Percentiles rank a stretch among this genome's conserved stretches.
phyloP scores from a whole-genome alignment of 2,113 vertebrate genomes.

The Microtus ochrogaster region DNA sequence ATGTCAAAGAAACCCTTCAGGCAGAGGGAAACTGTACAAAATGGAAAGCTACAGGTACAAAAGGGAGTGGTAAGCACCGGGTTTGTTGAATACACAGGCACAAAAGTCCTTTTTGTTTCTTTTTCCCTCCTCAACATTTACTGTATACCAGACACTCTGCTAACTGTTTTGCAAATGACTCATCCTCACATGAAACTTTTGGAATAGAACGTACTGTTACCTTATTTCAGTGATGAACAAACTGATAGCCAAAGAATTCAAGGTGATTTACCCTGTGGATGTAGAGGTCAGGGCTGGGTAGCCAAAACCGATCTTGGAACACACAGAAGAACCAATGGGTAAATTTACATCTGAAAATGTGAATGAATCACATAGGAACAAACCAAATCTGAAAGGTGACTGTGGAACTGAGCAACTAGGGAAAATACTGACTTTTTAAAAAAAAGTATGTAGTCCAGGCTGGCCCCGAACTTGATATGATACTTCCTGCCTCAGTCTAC shows the following conservation, averaged over 20 bases:
- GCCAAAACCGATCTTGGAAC: neutral
- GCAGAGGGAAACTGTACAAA: neutral
- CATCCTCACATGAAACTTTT: neutral
- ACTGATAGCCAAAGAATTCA: neutral
- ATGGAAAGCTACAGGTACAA: neutral
- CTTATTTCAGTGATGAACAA: neutral
- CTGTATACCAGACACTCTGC: neutral
- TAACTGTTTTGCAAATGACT: neutral
- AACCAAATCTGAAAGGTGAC: neutral
- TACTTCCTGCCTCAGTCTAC: neutral
- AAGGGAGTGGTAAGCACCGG: neutral
- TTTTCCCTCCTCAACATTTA: neutral
- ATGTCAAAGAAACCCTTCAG: neutral
- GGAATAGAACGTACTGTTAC: neutral
- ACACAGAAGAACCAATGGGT: neutral
- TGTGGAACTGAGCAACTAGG: neutral
- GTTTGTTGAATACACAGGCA: neutral
- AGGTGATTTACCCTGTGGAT: neutral
- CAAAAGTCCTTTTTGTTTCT: neutral
- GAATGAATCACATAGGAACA: neutral
- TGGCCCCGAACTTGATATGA: neutral
- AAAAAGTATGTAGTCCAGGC: neutral
- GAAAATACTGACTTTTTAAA: neutral
- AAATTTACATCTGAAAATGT: neutral
- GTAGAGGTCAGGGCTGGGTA: neutral